phyloP scores from a whole-genome alignment of 2,113 vertebrate species.

The Trichechus manatus region DNA sequence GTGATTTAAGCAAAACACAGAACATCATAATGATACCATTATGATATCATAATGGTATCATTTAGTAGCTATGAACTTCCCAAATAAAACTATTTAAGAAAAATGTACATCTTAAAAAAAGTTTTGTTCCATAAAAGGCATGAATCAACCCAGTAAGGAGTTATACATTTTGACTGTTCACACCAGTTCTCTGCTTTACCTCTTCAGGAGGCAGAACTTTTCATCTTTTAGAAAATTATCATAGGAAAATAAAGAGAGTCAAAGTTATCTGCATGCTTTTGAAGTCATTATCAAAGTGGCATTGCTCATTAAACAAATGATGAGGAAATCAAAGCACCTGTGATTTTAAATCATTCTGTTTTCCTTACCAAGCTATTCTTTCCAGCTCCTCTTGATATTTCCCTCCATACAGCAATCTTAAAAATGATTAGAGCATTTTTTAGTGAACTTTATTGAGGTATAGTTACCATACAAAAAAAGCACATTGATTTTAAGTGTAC shows the following conservation, averaged over 20 bases:
- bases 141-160: background rate
- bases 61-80: background rate
- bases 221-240: conserved; percentile 40
- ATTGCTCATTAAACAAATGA: background rate
- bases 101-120: background rate
- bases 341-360: background rate
- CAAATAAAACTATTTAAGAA: conserved; percentile 15
- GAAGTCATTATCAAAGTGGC: background rate
- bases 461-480: background rate
- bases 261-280: conserved; percentile 31
- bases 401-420: background rate
- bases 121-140: background rate
- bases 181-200: background rate
- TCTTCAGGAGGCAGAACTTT: conserved; percentile 34
- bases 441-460: background rate
- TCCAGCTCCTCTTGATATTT: background rate
- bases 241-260: background rate
- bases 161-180: background rate
- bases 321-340: background rate
- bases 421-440: background rate
- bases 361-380: background rate
- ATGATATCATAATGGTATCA: background rate
- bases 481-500: background rate
- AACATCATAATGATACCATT: background rate
- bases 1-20: background rate